phyloP scores from a whole-genome alignment of 2,797 vertebrate genomes.

The Cynopterus sphinx region DNA sequence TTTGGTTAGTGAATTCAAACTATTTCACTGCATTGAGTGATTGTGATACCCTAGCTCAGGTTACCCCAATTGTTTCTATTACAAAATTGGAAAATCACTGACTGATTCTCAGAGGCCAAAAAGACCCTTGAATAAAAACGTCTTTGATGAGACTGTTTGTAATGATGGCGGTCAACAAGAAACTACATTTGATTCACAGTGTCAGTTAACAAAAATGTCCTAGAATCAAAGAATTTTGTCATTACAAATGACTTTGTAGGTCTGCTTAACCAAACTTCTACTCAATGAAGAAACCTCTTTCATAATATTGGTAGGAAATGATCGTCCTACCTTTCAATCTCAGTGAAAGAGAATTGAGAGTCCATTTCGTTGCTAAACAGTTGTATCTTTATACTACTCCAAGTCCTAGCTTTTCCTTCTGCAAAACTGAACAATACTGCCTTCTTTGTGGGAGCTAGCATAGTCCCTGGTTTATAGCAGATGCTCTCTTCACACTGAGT shows the following conservation, averaged over 20 bases:
- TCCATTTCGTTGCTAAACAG: neutral
- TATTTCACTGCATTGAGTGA: neutral
- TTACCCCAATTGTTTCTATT: constrained; percentile 5
- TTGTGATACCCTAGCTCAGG: neutral
- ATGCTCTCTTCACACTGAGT: neutral
- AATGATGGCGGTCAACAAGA: neutral
- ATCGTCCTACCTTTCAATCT: neutral
- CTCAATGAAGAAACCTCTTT: neutral
- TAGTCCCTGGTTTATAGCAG: neutral
- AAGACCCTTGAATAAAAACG: neutral
- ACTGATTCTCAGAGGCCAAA: constrained; percentile 19
- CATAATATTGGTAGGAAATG: neutral
- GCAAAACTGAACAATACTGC: neutral
- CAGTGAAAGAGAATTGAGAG: neutral
- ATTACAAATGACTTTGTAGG: constrained; percentile 2
- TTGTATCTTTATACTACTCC: neutral
- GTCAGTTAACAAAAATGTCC: neutral
- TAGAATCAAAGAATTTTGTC: constrained; percentile 6
- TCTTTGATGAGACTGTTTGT: neutral
- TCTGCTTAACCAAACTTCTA: neutral
- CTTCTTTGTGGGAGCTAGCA: neutral
- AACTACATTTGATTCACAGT: neutral
- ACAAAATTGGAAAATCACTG: constrained; percentile 23
- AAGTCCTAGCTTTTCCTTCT: neutral
- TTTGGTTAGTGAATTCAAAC: constrained; percentile 48